Percentiles rank a stretch among this genome's conserved stretches.
These are phyloP conservation scores for Plecturocebus donacophilus DNA, from an alignment of 2,113 vertebrate genomes.

Conservation along the genomic window DNA sequence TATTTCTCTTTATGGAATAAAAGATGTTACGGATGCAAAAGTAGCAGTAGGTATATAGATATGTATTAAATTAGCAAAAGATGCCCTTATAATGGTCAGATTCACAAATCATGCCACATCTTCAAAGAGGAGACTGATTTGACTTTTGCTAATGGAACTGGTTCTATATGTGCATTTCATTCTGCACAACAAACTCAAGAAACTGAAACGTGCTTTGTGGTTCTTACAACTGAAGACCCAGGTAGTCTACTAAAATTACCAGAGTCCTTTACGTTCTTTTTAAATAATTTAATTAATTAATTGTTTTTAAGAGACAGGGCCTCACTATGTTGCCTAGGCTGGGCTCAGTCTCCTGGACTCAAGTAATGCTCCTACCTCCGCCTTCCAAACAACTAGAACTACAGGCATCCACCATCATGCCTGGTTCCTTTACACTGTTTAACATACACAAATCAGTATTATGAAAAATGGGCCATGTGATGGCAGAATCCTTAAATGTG, in stretches of 20 bases:
- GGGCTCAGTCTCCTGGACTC: not conserved
- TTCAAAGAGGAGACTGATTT: not conserved
- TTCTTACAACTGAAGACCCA: not conserved
- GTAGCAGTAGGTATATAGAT: not conserved
- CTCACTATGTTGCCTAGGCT: not conserved
- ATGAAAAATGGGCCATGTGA: not conserved
- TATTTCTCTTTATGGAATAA: slow-evolving; percentile 30
- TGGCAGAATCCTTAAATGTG: not conserved
- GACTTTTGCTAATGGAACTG: not conserved
- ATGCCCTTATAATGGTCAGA: not conserved
- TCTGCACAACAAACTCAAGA: not conserved
- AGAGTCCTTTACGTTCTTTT: not conserved
- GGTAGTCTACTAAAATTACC: not conserved
- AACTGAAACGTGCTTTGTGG: not conserved
- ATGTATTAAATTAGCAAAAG: slow-evolving; percentile 11
- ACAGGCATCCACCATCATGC: not conserved
- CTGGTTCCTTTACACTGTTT: not conserved
- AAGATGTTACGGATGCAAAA: slow-evolving; percentile 4
- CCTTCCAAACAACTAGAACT: not conserved
- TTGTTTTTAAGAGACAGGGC: not conserved
- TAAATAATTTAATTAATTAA: not conserved
- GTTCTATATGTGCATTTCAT: not conserved
- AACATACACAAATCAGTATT: not conserved
- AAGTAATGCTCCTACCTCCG: not conserved
- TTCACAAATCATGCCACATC: not conserved